Evolutionary conservation across 2,113 vertebrate species (phyloP).

Genomic region (Sitta europaea): DNA sequence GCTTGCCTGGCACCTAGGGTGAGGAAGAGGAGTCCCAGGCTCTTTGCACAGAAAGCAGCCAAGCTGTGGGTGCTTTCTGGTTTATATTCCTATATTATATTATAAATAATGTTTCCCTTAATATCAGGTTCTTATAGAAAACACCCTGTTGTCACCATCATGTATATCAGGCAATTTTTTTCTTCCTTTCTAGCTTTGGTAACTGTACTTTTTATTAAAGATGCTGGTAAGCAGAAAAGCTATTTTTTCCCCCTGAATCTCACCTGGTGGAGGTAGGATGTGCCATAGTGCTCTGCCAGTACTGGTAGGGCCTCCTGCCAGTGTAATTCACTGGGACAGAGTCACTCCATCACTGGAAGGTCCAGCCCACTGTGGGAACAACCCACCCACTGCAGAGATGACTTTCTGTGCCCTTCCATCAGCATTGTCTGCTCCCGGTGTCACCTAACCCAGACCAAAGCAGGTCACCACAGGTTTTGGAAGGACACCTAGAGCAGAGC

Average conservation of each 20-base stretch:
- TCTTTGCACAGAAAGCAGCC: not conserved
- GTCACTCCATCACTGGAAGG: not conserved
- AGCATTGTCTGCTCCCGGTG: too few species aligned
- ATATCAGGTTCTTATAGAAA: not conserved
- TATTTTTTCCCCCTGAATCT: not conserved
- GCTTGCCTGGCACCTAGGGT: not conserved
- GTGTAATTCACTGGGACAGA: not conserved
- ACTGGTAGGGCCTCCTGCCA: not conserved
- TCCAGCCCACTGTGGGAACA: not conserved
- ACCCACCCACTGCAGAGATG: not conserved
- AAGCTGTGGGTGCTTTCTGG: not conserved
- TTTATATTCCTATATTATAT: not conserved
- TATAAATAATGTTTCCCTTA: conserved; percentile 2
- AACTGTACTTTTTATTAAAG: not conserved
- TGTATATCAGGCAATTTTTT: not conserved
- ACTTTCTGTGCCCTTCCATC: not conserved
- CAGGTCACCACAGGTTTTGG: not conserved
- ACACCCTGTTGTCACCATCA: not conserved
- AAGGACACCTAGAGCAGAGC: not conserved
- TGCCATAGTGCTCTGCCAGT: not conserved
- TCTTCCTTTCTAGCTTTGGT: not conserved
- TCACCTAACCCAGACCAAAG: not conserved
- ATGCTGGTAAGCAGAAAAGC: not conserved
- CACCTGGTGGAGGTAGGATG: not conserved
- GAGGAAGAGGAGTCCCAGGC: not conserved